Conservation (phyloP, 2,113 vertebrate species). For the Onychostruthus taczanowskii region DNA sequence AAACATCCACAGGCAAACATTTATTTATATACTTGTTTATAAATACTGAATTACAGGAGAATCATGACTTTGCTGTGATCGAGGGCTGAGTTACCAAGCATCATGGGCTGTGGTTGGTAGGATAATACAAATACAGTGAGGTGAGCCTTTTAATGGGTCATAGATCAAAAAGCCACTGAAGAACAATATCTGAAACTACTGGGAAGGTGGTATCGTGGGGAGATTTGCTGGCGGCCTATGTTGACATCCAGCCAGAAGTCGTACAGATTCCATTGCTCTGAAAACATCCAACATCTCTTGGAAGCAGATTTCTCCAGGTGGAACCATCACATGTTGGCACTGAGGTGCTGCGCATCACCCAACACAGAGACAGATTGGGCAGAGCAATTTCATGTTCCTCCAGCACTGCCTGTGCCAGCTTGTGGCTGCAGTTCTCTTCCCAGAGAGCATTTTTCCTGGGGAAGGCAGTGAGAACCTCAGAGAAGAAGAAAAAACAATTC, state of each 20-base stretch:
- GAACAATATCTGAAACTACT: background rate
- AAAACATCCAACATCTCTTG: background rate
- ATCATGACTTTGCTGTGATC: background rate
- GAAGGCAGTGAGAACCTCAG: too few relatives aligned
- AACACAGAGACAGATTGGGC: background rate
- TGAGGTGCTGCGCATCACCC: background rate
- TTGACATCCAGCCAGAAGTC: background rate
- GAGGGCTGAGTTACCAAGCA: background rate
- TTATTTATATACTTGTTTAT: background rate
- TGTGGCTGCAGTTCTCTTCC: too few relatives aligned
- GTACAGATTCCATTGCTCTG: background rate
- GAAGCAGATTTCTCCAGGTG: background rate
- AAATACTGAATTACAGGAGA: background rate
- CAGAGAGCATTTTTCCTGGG: too few relatives aligned
- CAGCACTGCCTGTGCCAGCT: background rate
- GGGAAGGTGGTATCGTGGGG: background rate
- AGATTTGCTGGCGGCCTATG: background rate
- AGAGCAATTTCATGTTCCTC: rapidly evolving
- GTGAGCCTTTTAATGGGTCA: background rate
- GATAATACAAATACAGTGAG: background rate
- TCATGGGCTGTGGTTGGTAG: background rate
- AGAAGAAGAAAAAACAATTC: too few relatives aligned
- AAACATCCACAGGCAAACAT: background rate
- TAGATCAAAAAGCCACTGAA: background rate
- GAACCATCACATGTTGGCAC: background rate